Evolutionary conservation across 2,888 invertebrate species (phyloP).

Genomic region (Cephalotes varians): DNA sequence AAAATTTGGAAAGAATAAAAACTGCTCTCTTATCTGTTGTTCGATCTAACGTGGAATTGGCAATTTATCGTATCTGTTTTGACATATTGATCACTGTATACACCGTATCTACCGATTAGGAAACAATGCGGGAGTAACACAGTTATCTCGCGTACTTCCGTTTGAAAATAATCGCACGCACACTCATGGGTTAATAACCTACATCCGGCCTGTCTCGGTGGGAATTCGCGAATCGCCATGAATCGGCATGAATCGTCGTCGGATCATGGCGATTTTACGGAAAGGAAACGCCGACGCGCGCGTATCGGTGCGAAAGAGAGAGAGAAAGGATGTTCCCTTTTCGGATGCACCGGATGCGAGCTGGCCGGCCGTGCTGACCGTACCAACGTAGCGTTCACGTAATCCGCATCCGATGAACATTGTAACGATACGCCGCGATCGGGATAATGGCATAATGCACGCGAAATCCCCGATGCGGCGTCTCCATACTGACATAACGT

Average conservation of each 20-base stretch:
- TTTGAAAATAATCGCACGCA: slow-evolving; percentile 43
- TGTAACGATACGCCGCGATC: slow-evolving; percentile 25
- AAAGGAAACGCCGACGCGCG: slow-evolving; percentile 26
- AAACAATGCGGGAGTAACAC: slow-evolving; percentile 24
- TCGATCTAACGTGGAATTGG: not conserved
- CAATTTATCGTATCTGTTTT: not conserved
- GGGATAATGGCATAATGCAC: slow-evolving; percentile 51
- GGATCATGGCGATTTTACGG: slow-evolving; percentile 16
- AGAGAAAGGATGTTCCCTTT: slow-evolving; percentile 44
- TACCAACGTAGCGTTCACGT: slow-evolving; percentile 55
- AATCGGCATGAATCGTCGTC: slow-evolving; percentile 25
- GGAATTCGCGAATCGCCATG: slow-evolving; percentile 38
- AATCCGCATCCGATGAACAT: slow-evolving; percentile 65
- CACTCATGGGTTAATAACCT: slow-evolving; percentile 43
- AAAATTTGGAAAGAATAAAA: not conserved
- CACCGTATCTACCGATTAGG: slow-evolving; percentile 7
- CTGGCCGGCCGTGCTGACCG: slow-evolving; percentile 24
- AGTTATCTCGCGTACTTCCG: slow-evolving; percentile 47
- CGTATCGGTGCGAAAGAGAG: slow-evolving; percentile 30
- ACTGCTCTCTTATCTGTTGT: not conserved
- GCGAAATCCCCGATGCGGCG: slow-evolving; percentile 46
- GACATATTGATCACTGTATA: slow-evolving; percentile 21
- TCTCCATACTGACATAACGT: slow-evolving; percentile 33
- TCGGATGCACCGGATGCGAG: slow-evolving; percentile 53
- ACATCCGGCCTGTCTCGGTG: slow-evolving; percentile 37